These are phyloP conservation scores for Cyanoramphus novaezelandiae DNA, from an alignment of 2,113 vertebrate genomes.

Conservation along the genomic window DNA sequence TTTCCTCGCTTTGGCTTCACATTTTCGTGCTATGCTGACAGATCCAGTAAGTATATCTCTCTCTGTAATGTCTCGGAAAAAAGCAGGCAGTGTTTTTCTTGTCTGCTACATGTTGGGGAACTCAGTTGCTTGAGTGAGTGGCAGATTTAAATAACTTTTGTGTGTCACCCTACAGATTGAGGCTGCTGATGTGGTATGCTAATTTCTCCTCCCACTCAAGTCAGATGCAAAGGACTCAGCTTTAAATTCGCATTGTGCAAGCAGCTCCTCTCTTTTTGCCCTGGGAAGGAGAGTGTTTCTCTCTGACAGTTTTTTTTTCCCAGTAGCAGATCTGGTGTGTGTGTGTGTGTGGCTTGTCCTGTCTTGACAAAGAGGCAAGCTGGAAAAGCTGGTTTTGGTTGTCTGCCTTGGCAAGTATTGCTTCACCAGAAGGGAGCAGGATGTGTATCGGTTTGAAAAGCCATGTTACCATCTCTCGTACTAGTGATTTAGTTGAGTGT, in stretches of 20 bases:
- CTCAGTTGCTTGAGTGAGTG: background rate
- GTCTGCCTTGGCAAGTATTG: background rate
- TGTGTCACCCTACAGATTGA: conserved; percentile 1
- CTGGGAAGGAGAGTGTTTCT: background rate
- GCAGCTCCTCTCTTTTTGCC: background rate
- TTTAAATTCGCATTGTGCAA: background rate
- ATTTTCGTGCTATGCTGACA: conserved; percentile 94
- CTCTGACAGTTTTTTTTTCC: background rate
- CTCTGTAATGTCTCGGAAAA: background rate
- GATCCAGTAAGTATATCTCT: conserved; percentile 89
- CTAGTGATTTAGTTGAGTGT: background rate
- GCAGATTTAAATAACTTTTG: conserved; percentile 22
- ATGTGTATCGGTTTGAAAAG: background rate
- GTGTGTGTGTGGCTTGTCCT: background rate
- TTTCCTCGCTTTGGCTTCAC: conserved; percentile 93
- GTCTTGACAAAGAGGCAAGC: conserved; percentile 47
- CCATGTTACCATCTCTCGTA: background rate
- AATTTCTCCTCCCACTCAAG: conserved; percentile 16
- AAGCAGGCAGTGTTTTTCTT: background rate
- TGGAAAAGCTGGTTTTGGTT: conserved; percentile 50
- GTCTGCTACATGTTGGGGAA: conserved; percentile 33
- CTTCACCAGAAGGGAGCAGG: background rate
- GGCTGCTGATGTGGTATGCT: conserved; percentile 23
- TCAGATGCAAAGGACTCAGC: background rate
- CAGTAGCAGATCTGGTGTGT: background rate